A percentile compares a stretch with the other conserved stretches of the same genome.
phyloP scores from a whole-genome alignment of 2,113 vertebrate species.

The Pollachius pollachius region DNA sequence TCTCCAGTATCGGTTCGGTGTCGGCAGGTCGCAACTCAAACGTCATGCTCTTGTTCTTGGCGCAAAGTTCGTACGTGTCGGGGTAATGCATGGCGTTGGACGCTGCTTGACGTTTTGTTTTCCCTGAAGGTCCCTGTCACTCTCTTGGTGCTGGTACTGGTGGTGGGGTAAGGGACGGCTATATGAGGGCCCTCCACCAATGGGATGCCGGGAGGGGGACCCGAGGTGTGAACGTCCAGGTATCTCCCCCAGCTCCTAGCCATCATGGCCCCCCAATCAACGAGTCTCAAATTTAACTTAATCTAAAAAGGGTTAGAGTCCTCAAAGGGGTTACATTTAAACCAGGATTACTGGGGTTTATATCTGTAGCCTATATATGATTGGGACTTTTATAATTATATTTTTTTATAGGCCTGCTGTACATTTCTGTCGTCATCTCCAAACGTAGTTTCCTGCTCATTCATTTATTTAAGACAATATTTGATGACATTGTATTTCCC shows the following conservation, averaged over 20 bases:
- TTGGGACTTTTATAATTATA: too few species aligned
- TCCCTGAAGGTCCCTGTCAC: slow-evolving; percentile 26
- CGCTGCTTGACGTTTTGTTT: neutral
- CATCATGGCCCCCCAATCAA: neutral
- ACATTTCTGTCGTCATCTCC: too few species aligned
- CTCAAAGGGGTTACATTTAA: slow-evolving; percentile 31
- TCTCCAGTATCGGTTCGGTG: slow-evolving; percentile 25
- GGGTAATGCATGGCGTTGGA: slow-evolving; percentile 54
- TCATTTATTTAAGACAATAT: neutral
- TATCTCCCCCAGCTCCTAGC: slow-evolving; percentile 35
- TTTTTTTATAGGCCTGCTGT: too few species aligned
- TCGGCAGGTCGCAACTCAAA: slow-evolving; percentile 32
- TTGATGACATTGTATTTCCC: neutral
- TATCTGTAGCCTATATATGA: too few species aligned
- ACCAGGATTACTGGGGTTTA: neutral
- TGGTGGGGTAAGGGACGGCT: slow-evolving; percentile 42
- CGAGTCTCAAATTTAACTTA: slow-evolving; percentile 46
- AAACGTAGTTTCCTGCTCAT: too few species aligned
- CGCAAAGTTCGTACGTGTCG: slow-evolving; percentile 37
- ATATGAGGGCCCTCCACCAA: slow-evolving; percentile 69
- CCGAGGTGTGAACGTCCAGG: slow-evolving; percentile 76
- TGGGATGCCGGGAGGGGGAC: slow-evolving; percentile 71
- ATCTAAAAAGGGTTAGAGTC: slow-evolving; percentile 28
- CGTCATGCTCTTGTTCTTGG: slow-evolving; percentile 18
- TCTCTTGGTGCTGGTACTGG: neutral